These are phyloP conservation scores for Pygathrix nemaeus DNA, from an alignment of 2,113 vertebrate genomes.

Conservation along the genomic window DNA sequence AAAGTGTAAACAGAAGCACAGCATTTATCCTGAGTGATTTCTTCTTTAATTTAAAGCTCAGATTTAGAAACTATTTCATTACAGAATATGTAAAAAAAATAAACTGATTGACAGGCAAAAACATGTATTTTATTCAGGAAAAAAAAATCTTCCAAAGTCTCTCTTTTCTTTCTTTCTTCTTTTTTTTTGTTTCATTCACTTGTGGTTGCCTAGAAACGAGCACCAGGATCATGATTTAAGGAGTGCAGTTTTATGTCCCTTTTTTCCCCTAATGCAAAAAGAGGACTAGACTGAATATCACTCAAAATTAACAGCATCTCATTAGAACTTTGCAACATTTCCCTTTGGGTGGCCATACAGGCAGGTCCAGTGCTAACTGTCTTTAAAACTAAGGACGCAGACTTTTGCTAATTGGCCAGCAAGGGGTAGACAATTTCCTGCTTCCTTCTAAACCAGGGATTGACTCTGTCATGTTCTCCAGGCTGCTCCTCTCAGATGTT, in stretches of 20 bases:
- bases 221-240: conserved; percentile 48
- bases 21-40: background rate
- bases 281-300: conserved; percentile 44
- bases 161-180: background rate
- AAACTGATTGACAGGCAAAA: conserved; percentile 23
- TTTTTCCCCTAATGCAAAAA: conserved; percentile 11
- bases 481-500: background rate
- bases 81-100: background rate
- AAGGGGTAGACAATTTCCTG: background rate
- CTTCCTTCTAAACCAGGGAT: conserved; percentile 26
- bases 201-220: conserved; percentile 62
- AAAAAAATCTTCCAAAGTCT: background rate
- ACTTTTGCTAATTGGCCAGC: conserved; percentile 45
- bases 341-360: background rate
- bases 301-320: conserved; percentile 61
- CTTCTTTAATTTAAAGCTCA: conserved; percentile 8
- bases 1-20: background rate
- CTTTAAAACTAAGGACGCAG: conserved; percentile 46
- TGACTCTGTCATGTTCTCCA: background rate
- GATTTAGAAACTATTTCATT: conserved; percentile 54
- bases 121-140: conserved; percentile 46
- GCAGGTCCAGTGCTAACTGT: background rate
- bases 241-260: background rate
- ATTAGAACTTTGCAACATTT: conserved; percentile 64
- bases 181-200: background rate